Evolutionary conservation across 2,888 invertebrate genomes (phyloP), one percentile per base, ranked within the genome.

Genomic region (Lasioglossum vierecki): DNA sequence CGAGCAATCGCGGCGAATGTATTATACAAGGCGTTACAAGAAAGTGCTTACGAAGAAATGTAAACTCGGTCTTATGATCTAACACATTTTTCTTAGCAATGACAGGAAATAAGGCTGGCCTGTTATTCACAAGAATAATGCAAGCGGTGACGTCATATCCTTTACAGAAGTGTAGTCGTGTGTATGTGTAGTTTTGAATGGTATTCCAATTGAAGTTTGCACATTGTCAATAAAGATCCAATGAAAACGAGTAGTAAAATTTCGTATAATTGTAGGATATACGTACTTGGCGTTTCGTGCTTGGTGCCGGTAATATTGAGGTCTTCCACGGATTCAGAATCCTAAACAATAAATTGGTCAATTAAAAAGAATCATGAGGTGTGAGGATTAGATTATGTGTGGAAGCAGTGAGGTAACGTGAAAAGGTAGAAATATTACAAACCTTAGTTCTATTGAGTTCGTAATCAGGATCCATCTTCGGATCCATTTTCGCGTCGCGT

Each of bases 391-490:
- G 49, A 46, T 6, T 49, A 49, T 49, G 18, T 18, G 0, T 49
- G 6, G 18, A 18, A 18, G 49, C 49, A 18, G 18, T 1, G 49
- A 18, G 49, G 18, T 0, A 15, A 49, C 49, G 18, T 49, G 49
- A 18, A 49, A 49, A 8, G 0, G 2, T 53, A 8, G 2, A 53
- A 22, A 53, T 53, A 8, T 22, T 22, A 95, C 95, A 79, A 95
- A 97, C 97, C 96, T 97, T 97, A 96, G 97, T 97, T 83, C 97
- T 96, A 93, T 96, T 96, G 83, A 96, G 96, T 91, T 96, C 96
- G 91, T 95, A 96, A 88, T 96, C 95, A 71, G 95, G 96, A 92
- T 96, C 96, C 91, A 96, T 94, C 88, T 96, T 96, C 88, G 95
- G 95, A 95, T 95, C 83, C 95, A 96, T 88, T 88, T 95, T 95